A percentile compares a stretch with the other conserved stretches of the same genome.
These are phyloP conservation scores for Halictus ligatus DNA, from an alignment of 2,888 invertebrate species.

Conservation along the genomic window DNA sequence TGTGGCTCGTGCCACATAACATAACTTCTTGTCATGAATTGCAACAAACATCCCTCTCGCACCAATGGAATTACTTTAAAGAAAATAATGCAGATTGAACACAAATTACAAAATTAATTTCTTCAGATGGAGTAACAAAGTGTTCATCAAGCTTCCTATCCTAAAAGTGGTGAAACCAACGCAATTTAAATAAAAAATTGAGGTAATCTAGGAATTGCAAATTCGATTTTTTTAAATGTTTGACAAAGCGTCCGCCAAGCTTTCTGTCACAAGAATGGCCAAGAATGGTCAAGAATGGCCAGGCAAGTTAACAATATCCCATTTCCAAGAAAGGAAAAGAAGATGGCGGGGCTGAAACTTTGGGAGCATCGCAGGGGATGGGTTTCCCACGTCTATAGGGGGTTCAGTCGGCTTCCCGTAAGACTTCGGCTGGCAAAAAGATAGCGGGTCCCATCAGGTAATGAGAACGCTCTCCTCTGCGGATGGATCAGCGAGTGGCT, in stretches of 20 bases:
- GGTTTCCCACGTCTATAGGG: conserved; percentile 70
- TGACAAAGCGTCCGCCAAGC: not conserved
- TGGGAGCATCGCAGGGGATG: not conserved
- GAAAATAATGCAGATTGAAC: not conserved
- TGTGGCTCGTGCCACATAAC: conserved; percentile 54
- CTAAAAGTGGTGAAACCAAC: not conserved
- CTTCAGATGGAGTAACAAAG: not conserved
- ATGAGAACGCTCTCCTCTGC: conserved; percentile 61
- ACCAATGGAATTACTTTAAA: not conserved
- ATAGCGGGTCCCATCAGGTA: conserved; percentile 54
- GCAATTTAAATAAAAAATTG: not conserved
- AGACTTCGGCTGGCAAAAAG: conserved; percentile 60
- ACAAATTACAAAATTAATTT: not conserved
- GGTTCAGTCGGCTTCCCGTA: conserved; percentile 67
- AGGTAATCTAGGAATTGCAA: not conserved
- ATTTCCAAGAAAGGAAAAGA: not conserved
- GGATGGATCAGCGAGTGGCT: conserved; percentile 39
- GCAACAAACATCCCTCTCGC: not conserved
- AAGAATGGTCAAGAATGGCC: not conserved
- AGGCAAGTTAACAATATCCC: not conserved
- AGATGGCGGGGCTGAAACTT: not conserved
- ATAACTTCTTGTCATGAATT: not conserved
- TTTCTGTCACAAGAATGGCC: not conserved
- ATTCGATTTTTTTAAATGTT: not conserved
- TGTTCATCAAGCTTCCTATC: not conserved